Base-by-base conservation (phyloP, 2,113 vertebrate genomes). In the Abramis brama region DNA sequence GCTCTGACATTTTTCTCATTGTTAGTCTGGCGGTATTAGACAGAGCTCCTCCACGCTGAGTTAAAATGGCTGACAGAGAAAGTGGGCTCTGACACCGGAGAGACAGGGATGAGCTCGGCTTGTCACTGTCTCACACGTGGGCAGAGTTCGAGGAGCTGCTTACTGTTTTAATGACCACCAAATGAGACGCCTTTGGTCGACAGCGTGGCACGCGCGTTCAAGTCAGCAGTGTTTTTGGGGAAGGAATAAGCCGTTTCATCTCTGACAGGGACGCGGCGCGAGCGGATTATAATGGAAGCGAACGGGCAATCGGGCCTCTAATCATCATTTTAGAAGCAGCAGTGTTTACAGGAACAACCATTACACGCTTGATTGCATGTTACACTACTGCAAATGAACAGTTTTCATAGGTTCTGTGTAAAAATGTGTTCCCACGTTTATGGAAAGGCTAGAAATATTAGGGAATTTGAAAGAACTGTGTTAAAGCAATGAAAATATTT, bases 51-150 rank as follows among this genome's bases (percentile, higher is more conserved):
- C 45, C 84, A 85, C 50, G 47, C 60, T 21, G 75, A 79, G 59
- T 85, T 78, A 25, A 77, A 79, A 66, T 70, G 30, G 43, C 75
- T 68, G 84, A 70, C 74, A 70, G 75, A 73, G 79, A 77, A 79
- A 62, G 83, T 27, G 59, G 47, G 82, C 70, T 84, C 45, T 84
- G 87, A 85, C 81, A 84, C 85, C 12, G 70, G 76, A 79, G 77
- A 68, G 78, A 86, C 85, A 57, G 66, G 83, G 86, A 86, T 89
- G 85, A 82, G 82, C 33, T 70, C 23, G 84, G 80, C 75, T 74
- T 86, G 79, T 86, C 74, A 73, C 15, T 12, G 27, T 19, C 33
- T 79, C 74, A 79, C 84, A 73, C 21, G 84, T 71, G 70, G 84
- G 84, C 73, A 10, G 87, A 60, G 27, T 33, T 33, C 39, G 45